Evolutionary conservation across 2,888 invertebrate species (phyloP), one percentile per base, ranked within the genome.

Genomic region (Macropis europaea): DNA sequence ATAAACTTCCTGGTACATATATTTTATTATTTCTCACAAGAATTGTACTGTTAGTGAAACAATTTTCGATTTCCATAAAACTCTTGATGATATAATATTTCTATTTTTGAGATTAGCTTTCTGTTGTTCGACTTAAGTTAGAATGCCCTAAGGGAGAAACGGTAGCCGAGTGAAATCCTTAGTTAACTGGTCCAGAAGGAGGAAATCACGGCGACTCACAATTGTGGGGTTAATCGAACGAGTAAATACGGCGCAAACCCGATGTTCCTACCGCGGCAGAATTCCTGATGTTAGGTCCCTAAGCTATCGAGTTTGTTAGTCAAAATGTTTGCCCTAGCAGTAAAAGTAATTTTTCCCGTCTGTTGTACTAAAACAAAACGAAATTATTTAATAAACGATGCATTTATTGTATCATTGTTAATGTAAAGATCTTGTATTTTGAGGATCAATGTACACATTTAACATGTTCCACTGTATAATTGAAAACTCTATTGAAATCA

Each of bases 161-260:
- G 36, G 62, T n/a, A 47, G 13, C 45, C 38, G 30, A n/a, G 26
- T 48, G 42, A 73, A 67, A 67, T 70, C 62, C 61, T 70, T 26
- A 50, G 67, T 45, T 57, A 73, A 74, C 56, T 67, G 42, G 45
- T 40, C 43, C 73, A 70, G 73, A 74, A 77, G 77, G 70, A 76
- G 70, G 64, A 81, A 86, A 86, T 86, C 86, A 81, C 80, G 67
- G 53, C 77, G 28, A 52, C 24, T 50, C 45, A 50, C 66, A 70
- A 71, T 67, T 68, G 60, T 66, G 61, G 71, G 76, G 74, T 70
- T 73, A 77, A 76, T 64, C 68, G 72, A 77, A 79, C 74, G 80
- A 76, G 81, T 68, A 81, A 82, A 73, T 63, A 69, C 56, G 26
- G 40, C 30, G 56, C 34, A 74, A 69, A 62, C 70, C 70, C 56